Evolutionary conservation across 2,888 invertebrate genomes (phyloP), one percentile per base, ranked within the genome.

Genomic region (Spodoptera exigua): DNA sequence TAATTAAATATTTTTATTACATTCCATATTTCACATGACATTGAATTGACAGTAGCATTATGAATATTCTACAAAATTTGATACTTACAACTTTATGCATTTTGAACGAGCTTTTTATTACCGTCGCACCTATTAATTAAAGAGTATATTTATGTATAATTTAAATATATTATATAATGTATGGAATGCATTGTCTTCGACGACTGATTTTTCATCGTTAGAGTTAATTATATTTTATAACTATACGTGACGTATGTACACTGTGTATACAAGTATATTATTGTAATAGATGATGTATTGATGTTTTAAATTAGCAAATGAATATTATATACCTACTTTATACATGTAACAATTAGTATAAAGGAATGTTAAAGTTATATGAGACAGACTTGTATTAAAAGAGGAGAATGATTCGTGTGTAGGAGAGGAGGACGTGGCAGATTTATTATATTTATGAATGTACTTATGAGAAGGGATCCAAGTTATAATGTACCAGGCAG

Each of bases 201-300:
- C 85, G 92, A 93, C 93, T 93, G 93, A 93, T 92, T 92, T 77
- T 92, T 93, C 88, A 89, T 89, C 78, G 82, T 86, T 89, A 92
- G 88, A 83, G 85, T 85, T 74, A 70, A 80, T 78, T 82, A 88
- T 84, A 85, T 88, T 87, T 90, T 89, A 83, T 87, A 88, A 87
- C 75, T 86, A 79, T 87, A 87, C 79, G 83, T 87, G 84, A 81
- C 83, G 46, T 79, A 65, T 77, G 71, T 71, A 66, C 78, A 77
- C 74, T 76, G 73, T 81, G 80, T 91, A 90, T 89, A 91, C 90
- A 89, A 83, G 80, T 80, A 79, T 84, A 80, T 82, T 82, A 81
- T 74, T 79, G 78, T 79, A 77, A 77, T 83, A 84, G 80, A 81
- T 82, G 80, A 81, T 83, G 81, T 85, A 81, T 84, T 81, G 83